Evolutionary conservation across 1,140 invertebrate genomes (phyloP).

Genomic region (Papilio xuthus): DNA sequence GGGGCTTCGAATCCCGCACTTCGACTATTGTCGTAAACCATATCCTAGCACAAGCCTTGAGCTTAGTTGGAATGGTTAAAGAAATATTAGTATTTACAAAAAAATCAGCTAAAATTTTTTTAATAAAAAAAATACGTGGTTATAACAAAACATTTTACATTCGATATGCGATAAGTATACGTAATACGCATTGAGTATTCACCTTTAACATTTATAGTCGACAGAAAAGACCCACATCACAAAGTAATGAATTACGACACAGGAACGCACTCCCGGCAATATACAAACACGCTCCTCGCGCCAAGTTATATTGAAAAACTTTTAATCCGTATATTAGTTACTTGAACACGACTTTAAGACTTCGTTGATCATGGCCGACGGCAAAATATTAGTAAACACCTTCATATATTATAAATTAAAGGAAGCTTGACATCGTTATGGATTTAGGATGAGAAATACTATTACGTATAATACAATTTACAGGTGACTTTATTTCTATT

Average conservation of each 20-base stretch:
- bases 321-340: constrained; percentile 35
- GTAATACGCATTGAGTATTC: constrained; percentile 6
- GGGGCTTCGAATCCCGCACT: too few species aligned
- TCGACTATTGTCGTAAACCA: too few species aligned
- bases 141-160: neutral
- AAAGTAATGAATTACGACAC: constrained; percentile 24
- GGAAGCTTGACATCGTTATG: neutral
- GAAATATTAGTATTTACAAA: too few species aligned
- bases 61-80: too few species aligned
- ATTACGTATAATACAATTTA: neutral
- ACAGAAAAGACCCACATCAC: constrained; percentile 11
- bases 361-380: neutral
- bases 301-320: constrained; percentile 34
- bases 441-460: neutral
- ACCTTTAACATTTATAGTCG: neutral
- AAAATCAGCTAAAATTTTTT: too few species aligned
- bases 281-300: neutral
- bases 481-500: too few species aligned
- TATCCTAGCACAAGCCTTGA: too few species aligned
- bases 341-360: constrained; percentile 27
- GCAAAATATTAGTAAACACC: neutral
- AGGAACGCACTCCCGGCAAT: constrained; percentile 5
- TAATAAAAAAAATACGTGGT: too few species aligned
- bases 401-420: constrained; percentile 9
- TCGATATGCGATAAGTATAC: neutral